Base-by-base conservation (phyloP, 1,140 invertebrate species). In the Lasioglossum albipes region DNA sequence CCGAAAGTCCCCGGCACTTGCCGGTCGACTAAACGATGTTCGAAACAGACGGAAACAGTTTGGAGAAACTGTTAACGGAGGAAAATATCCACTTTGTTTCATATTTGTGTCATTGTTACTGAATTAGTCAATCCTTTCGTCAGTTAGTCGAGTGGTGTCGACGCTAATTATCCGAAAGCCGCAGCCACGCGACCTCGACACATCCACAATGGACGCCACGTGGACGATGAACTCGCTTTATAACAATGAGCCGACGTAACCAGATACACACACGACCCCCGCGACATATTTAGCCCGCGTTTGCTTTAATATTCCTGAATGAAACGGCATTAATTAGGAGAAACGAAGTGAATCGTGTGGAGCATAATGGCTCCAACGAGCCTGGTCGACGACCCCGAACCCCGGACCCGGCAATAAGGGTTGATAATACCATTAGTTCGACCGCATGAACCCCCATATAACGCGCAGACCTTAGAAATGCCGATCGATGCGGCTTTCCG, bases 381-480 rank as follows among this genome's bases (percentile, higher is more conserved):
- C 66, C 69, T 84, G 88, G 87, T 57, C 84, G 72, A 67, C 57
- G 88, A 89, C 87, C 86, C 69, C 52, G 57, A 64, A 41, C 49
- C 41, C 20, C 18, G 57, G 52, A 65, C 54, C 65, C 68, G 54
- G 62, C 52, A 69, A 84, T 81, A 82, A 65, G 75, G 72, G 86
- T 81, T 82, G 87, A 87, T 89, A 88, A 89, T 88, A 67, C 81
- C 83, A 83, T 83, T 75, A 81, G 66, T 57, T 62, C 65, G 20
- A 71, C 79, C 86, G 65, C 79, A 84, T 45, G 20, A 76, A 75
- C 74, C 65, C 73, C 85, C 82, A 83, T 81, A 83, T 79, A 83
- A 84, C 70, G 66, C 66, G 57, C 78, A 79, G 68, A 82, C 76
- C 79, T 49, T 81, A 85, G 83, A 79, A 82, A 82, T 85, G 77